Evolutionary conservation across 2,888 invertebrate genomes (phyloP), one percentile per base, ranked within the genome.

Genomic region (Phrixothrix hirtus): DNA sequence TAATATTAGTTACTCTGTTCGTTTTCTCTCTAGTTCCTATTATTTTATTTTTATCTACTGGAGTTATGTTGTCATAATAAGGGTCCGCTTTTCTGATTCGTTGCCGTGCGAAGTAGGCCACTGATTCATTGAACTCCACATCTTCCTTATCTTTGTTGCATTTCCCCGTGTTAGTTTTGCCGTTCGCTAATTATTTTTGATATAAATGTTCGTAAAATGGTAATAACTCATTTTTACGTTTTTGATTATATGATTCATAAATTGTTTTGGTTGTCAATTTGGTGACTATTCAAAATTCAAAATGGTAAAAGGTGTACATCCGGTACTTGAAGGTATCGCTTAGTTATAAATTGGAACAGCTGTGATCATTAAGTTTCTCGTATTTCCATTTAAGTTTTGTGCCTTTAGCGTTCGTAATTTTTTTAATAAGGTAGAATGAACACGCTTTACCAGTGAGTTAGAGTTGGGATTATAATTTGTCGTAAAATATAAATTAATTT

Each of bases 261-360:
- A 35, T 61, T 54, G 34, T 59, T 43, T 45, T 31, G 10, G 44
- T 13, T 32, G 27, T 60, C 54, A 21, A 61, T 45, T 45, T 59
- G 58, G 29, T 44, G 43, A 7, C 29, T 14, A 17, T 44, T 54
- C 4, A 41, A 15, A 31, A 42, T 48, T 26, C 42, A 29, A 16
- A 38, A 43, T 7, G 37, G 47, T 1, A 38, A 12, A 21, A 43
- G 7, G n/a, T n/a, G n/a, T n/a, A n/a, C n/a, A n/a, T n/a, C n/a
- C n/a, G 38, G 59, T 59, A 2, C 21, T 7, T 1, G 55, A 55
- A 31, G 50, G 54, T n/a, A 48, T 21, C 4, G 53, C 36, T 43
- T 53, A 48, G 12, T 53, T 53, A 15, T 54, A 54, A 21, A 17
- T 44, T 27, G 42, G 7, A 2, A 42, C 14, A 3, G 42, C 42